Conservation (phyloP, 2,113 vertebrate genomes). For the Heteronetta atricapilla region DNA sequence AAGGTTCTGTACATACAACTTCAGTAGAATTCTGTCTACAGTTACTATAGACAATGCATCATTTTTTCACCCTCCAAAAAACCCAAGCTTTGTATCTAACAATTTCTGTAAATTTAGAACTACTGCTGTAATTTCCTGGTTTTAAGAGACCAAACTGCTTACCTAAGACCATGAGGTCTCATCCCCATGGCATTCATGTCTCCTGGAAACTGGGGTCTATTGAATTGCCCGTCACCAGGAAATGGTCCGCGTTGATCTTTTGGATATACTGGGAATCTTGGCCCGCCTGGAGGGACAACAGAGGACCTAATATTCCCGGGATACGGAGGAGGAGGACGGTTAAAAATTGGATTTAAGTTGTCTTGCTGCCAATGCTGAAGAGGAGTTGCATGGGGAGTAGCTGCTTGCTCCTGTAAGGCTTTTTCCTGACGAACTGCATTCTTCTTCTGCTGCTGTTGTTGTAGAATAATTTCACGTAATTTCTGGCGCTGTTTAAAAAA, state of each 20-base stretch:
- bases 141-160: background rate
- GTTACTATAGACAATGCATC: background rate
- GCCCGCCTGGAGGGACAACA: slow-evolving; percentile 70
- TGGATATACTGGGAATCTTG: slow-evolving; percentile 78
- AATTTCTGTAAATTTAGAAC: background rate
- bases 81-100: background rate
- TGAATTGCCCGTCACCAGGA: slow-evolving; percentile 76
- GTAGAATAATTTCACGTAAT: slow-evolving; percentile 91
- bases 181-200: slow-evolving; percentile 80
- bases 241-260: slow-evolving; percentile 85
- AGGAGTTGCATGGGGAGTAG: slow-evolving; percentile 67
- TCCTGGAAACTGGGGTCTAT: slow-evolving; percentile 79
- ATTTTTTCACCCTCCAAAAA: background rate
- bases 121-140: background rate
- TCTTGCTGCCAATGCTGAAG: slow-evolving; percentile 87
- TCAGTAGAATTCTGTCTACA: background rate
- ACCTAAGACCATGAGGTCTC: slow-evolving; percentile 85
- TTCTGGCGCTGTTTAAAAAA: slow-evolving; percentile 84
- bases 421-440: slow-evolving; percentile 89
- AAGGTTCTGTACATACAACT: background rate
- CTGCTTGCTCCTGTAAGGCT: slow-evolving; percentile 76
- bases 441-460: slow-evolving; percentile 94
- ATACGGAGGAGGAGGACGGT: slow-evolving; percentile 92
- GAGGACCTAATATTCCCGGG: slow-evolving; percentile 84
- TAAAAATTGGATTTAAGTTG: slow-evolving; percentile 78